Evolutionary conservation across 2,113 vertebrate species (phyloP), one percentile per base, ranked within the genome.

Genomic region (Sinocyclocheilus anophthalmus): DNA sequence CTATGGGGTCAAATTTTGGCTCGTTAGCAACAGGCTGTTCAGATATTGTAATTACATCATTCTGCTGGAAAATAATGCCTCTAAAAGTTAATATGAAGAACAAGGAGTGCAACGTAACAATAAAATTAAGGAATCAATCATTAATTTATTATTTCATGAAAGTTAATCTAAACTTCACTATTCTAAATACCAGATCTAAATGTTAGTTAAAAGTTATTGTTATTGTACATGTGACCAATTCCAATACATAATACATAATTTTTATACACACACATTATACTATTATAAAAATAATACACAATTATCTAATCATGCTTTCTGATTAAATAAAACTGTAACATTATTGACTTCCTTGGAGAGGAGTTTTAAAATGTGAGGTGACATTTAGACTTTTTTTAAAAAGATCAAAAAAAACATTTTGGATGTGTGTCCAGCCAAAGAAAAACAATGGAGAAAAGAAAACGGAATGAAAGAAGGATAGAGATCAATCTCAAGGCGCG

Each of bases 401-500:
- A 57, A 79, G 70, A 84, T 61, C 18, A 82, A 73, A 39, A 33
- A 33, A 61, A 73, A 53, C 45, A 48, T 83, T 53, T 72, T 61
- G 39, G 37, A 48, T 65, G n/a, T 4, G 16, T 30, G 48, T 22
- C 18, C 63, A 82, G 11, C 59, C 81, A 82, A 61, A 50, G 42
- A 50, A 37, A 45, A 76, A 80, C 69, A 37, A 59, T 2, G 33
- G 30, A 45, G 37, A 33, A 48, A n/a, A 37, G 22, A n/a, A 22
- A 26, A 50, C 4, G 3, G 13, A 53, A 45, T 50, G 53, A 42
- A 26, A 73, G 6, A 84, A 72, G 79, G 76, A 89, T 48, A 88
- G 81, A 87, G 85, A 87, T 89, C 89, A 88, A 90, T 88, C 87
- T 85, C 37, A 42, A 79, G 75, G 65, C 39, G 33, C 6, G 69